Base-by-base conservation (phyloP, 2,888 invertebrate species). In the Andrena haemorrhoa region DNA sequence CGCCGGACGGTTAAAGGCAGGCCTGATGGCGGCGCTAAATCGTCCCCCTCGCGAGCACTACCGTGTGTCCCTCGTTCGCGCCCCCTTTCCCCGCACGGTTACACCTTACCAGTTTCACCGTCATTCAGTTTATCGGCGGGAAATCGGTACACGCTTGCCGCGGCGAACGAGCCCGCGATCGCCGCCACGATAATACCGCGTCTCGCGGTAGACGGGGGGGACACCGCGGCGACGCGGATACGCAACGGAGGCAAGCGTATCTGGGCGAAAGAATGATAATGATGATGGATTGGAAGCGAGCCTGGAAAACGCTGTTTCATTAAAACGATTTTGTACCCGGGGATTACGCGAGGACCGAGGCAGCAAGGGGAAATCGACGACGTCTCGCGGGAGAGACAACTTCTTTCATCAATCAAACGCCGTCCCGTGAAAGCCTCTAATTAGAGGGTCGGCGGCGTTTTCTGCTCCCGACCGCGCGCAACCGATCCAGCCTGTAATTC, bases 91-190 rank as follows among this genome's bases (percentile, higher is more conserved):
- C 31, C 35, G 0, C n/a, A 2, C 31, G 23, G 6, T 7, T 51
- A 35, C 76, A 61, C 61, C 68, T 73, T 79, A 56, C 77, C 76
- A 75, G 85, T 82, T 87, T 87, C 78, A 80, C 74, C 82, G 85
- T 86, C 87, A 76, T 83, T 87, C 81, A 47, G 49, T 86, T 86
- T 87, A 86, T 86, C 86, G 87, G 77, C 77, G 83, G 79, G 86
- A 85, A 86, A 86, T 86, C 86, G 79, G 76, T 74, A 76, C 74
- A 85, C 82, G 78, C 77, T 72, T 41, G 84, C 76, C 74, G 20
- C 1, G 51, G 53, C 26, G 49, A 84, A 72, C 60, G 63, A 51
- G 70, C 31, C 23, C 64, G 71, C 65, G 85, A 80, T 86, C 82
- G 74, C 51, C 68, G 47, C 29, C 63, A 26, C 75, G 84, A 86